Evolutionary conservation across 2,797 vertebrate genomes (phyloP).

Genomic region (Pseudochirops cupreus): DNA sequence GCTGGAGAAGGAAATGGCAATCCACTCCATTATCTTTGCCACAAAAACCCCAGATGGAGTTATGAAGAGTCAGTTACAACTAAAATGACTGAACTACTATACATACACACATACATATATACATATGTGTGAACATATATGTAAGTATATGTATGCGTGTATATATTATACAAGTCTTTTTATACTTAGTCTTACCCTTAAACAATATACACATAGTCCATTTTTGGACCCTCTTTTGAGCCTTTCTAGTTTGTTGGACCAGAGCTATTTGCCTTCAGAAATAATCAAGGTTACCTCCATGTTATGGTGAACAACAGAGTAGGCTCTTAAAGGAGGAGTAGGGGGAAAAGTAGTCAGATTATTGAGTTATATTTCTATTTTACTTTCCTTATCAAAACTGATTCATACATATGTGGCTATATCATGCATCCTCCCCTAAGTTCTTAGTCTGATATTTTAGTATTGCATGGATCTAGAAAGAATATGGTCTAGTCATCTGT

Average conservation of each 20-base stretch:
- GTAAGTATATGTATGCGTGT: fast-evolving
- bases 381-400: neutral
- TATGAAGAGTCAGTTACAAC: neutral
- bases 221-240: neutral
- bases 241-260: neutral
- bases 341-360: neutral
- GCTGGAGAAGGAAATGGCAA: neutral
- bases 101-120: no score
- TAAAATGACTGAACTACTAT: neutral
- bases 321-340: neutral
- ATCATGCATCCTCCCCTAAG: neutral
- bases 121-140: neutral
- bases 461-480: neutral
- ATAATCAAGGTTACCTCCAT: neutral
- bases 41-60: neutral
- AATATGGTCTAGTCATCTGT: no score
- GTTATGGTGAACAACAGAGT: no score
- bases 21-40: no score
- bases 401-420: neutral
- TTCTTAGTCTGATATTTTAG: neutral
- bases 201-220: neutral
- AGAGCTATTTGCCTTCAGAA: neutral
- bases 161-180: neutral
- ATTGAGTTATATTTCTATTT: neutral
- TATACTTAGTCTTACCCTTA: neutral